Conservation (phyloP, 2,113 vertebrate genomes). For the Ahaetulla prasina region DNA sequence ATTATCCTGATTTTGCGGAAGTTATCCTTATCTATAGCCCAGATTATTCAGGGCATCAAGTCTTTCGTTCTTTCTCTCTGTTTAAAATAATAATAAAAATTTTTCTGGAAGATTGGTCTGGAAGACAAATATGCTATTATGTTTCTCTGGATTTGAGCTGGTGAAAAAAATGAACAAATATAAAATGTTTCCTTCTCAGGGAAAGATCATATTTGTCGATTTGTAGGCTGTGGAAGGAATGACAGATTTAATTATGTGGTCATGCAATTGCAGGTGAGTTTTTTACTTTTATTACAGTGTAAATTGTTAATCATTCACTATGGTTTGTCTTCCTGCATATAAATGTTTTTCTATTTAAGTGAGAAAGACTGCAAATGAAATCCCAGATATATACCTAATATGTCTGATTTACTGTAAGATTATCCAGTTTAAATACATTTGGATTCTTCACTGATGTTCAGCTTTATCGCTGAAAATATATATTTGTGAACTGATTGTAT, state of each 20-base stretch:
- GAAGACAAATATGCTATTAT: background rate
- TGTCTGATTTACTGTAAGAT: background rate
- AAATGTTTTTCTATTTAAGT: background rate
- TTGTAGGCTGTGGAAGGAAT: constrained; percentile 95
- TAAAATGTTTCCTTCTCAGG: constrained; percentile 67
- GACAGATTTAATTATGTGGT: constrained; percentile 98
- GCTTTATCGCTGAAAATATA: background rate
- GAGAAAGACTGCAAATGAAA: background rate
- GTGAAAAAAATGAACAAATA: constrained; percentile 11
- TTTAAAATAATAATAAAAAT: background rate
- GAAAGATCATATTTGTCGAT: constrained; percentile 96
- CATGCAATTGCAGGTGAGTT: constrained; percentile 94
- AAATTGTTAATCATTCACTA: background rate
- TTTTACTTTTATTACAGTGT: background rate
- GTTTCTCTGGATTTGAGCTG: background rate
- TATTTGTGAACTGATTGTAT: background rate
- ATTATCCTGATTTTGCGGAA: background rate
- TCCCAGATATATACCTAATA: background rate
- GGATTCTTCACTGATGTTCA: background rate
- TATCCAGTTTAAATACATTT: background rate
- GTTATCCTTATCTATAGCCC: background rate
- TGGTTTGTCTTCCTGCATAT: background rate
- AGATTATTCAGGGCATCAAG: background rate
- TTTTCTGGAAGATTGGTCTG: background rate
- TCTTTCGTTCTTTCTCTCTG: background rate